These are phyloP conservation scores for Excalfactoria chinensis DNA, from an alignment of 2,113 vertebrate species.

Conservation along the genomic window DNA sequence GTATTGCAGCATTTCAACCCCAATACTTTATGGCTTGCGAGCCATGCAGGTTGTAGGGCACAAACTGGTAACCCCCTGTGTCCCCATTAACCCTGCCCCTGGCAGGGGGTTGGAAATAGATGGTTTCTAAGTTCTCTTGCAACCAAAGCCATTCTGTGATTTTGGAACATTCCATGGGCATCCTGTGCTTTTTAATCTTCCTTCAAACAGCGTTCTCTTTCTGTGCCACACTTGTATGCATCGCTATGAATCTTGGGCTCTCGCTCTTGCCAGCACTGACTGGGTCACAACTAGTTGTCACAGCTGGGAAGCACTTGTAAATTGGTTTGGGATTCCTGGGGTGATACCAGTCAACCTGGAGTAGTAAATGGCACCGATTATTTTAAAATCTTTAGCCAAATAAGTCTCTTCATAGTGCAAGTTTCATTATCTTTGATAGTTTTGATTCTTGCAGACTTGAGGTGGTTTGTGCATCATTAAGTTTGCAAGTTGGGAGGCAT, in stretches of 20 bases:
- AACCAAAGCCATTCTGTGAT: neutral
- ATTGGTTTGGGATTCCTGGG: neutral
- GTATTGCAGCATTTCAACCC: neutral
- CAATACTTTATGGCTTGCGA: neutral
- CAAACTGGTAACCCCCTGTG: neutral
- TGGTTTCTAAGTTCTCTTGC: too few species aligned
- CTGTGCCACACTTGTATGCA: accelerated
- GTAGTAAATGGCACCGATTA: neutral
- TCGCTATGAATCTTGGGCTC: accelerated
- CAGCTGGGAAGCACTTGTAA: neutral
- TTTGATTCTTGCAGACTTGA: neutral
- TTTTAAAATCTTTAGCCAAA: neutral
- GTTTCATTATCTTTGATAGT: accelerated
- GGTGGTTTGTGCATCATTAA: neutral
- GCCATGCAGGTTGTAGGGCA: neutral
- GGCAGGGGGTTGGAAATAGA: too few species aligned
- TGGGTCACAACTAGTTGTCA: neutral
- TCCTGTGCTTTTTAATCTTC: neutral
- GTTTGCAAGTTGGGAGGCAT: neutral
- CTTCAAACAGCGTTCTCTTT: neutral
- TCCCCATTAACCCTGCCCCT: neutral
- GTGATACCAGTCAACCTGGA: neutral
- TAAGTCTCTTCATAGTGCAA: neutral
- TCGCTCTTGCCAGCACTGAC: neutral
- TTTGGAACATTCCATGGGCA: neutral